Conservation (phyloP, 2,888 invertebrate species). For the Euphydryas editha region DNA sequence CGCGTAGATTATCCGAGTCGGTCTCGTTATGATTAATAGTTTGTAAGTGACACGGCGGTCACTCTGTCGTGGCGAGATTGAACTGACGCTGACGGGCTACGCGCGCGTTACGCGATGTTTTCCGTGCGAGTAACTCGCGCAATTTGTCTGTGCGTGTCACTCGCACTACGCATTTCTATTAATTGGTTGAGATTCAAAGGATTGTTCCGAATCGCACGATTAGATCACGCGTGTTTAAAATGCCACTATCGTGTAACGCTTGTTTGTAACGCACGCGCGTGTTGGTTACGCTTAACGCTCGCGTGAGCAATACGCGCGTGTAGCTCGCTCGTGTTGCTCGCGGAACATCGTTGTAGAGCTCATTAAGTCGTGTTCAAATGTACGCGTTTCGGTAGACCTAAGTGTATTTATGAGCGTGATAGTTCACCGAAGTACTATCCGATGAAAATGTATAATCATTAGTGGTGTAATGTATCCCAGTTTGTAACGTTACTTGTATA, state of each 20-base stretch:
- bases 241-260: slow-evolving; percentile 7
- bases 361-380: slow-evolving; percentile 29
- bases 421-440: slow-evolving; percentile 36
- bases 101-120: slow-evolving; percentile 21
- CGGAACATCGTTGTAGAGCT: slow-evolving; percentile 20
- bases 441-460: slow-evolving; percentile 41
- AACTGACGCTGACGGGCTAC: slow-evolving; percentile 1
- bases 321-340: slow-evolving; percentile 22
- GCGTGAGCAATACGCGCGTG: slow-evolving; percentile 21
- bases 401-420: slow-evolving; percentile 40
- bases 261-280: slow-evolving; percentile 16
- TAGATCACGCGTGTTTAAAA: neutral
- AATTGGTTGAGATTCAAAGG: slow-evolving; percentile 13
- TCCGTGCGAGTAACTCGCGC: slow-evolving; percentile 24
- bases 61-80: slow-evolving; percentile 20
- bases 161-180: slow-evolving; percentile 14
- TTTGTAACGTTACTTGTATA: slow-evolving; percentile 42
- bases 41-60: slow-evolving; percentile 9
- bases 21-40: slow-evolving; percentile 21
- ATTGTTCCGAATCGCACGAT: neutral
- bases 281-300: slow-evolving; percentile 16
- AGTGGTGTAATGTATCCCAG: slow-evolving; percentile 40
- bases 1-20: slow-evolving; percentile 29
- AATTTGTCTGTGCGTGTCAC: slow-evolving; percentile 17
- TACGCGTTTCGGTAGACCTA: slow-evolving; percentile 40